Conservation (phyloP, 2,888 invertebrate genomes). For the Diadegma fenestrale region DNA sequence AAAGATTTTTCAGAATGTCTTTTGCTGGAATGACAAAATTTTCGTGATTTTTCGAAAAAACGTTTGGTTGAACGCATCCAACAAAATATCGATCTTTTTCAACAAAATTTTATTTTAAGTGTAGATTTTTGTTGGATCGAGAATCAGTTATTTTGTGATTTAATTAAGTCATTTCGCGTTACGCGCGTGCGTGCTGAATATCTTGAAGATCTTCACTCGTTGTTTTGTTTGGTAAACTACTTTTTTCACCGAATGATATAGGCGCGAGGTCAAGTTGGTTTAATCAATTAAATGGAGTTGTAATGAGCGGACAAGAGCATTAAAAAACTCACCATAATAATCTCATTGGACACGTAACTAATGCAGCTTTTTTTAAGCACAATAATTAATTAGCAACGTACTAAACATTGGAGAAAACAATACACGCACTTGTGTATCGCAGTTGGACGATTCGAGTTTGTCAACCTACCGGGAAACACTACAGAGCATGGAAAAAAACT, state of each 20-base stretch:
- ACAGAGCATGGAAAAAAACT: conserved; percentile 30
- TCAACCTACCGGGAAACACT: conserved; percentile 24
- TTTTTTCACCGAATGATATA: neutral
- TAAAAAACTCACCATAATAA: neutral
- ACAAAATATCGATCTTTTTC: no score
- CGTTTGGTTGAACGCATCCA: no score
- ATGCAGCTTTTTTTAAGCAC: neutral
- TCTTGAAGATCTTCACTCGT: neutral
- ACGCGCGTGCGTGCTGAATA: neutral
- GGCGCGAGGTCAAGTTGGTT: neutral
- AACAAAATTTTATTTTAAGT: no score
- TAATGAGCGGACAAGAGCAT: neutral
- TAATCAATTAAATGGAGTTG: neutral
- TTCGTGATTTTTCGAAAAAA: no score
- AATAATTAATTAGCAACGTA: neutral
- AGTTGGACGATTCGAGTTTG: conserved; percentile 26
- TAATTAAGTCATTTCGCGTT: neutral
- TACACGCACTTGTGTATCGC: neutral
- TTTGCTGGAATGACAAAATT: no score
- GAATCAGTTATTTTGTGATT: neutral
- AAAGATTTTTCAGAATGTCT: no score
- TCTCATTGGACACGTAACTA: neutral
- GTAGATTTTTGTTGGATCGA: neutral
- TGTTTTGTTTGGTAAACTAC: neutral
- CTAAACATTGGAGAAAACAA: neutral